phyloP scores from a whole-genome alignment of 2,888 invertebrate species.

The Melolontha melolontha region DNA sequence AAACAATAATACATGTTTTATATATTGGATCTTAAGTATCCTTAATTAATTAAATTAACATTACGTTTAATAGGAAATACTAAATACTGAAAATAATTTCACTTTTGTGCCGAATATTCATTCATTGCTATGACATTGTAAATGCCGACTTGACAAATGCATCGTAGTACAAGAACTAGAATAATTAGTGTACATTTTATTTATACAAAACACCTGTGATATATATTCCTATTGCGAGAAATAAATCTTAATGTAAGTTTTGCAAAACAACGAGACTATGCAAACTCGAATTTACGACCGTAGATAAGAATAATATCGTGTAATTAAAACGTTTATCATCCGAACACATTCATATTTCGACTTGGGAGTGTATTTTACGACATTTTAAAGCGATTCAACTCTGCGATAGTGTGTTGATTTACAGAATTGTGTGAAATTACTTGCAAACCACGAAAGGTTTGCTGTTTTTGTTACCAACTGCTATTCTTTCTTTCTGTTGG shows the following conservation, averaged over 20 bases:
- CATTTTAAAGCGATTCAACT: constrained; percentile 3
- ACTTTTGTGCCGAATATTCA: too few species aligned
- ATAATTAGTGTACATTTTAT: too few species aligned
- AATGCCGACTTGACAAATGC: too few species aligned
- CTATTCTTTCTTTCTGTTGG: constrained; percentile 11
- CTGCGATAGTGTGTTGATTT: neutral
- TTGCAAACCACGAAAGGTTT: neutral
- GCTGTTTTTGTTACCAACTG: neutral
- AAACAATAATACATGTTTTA: too few species aligned
- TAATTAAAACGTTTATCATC: constrained; percentile 23
- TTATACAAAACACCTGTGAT: too few species aligned
- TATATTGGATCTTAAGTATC: too few species aligned
- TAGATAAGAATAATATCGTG: constrained; percentile 23
- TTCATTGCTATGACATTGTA: too few species aligned
- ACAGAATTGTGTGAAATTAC: constrained; percentile 10
- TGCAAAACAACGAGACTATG: neutral
- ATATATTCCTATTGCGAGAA: too few species aligned
- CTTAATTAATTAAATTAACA: too few species aligned
- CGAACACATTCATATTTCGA: constrained; percentile 16
- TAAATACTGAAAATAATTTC: too few species aligned
- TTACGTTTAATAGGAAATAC: too few species aligned
- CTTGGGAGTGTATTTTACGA: neutral
- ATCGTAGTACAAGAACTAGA: too few species aligned
- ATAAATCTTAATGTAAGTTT: neutral
- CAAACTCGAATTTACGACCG: constrained; percentile 17